Conservation (phyloP, 2,113 vertebrate genomes). For the human (Homo sapiens) region DNA sequence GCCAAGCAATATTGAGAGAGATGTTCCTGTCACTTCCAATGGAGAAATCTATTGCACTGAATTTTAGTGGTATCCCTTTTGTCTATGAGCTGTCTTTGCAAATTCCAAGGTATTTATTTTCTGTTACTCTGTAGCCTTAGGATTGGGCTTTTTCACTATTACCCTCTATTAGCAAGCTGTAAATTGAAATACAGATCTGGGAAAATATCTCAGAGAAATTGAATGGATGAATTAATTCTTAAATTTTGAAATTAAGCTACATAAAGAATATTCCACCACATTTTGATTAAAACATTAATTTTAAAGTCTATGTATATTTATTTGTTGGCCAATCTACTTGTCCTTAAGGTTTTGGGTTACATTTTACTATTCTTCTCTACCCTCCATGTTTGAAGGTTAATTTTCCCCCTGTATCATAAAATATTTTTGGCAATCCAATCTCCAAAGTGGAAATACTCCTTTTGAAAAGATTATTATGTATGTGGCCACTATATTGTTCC, state of each 20-base stretch:
- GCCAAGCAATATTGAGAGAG: slow-evolving; percentile 94
- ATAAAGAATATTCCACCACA: not conserved
- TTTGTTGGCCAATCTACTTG: not conserved
- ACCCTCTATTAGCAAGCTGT: slow-evolving; percentile 40
- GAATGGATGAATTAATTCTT: slow-evolving; percentile 33
- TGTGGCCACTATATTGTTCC: not conserved
- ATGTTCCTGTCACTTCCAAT: slow-evolving; percentile 86
- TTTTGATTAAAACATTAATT: not conserved
- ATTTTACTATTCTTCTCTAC: not conserved
- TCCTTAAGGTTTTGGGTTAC: slow-evolving; percentile 18
- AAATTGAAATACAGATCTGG: slow-evolving; percentile 68
- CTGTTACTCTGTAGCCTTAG: slow-evolving; percentile 12
- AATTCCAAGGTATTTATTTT: slow-evolving; percentile 80
- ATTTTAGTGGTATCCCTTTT: slow-evolving; percentile 83
- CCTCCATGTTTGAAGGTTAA: not conserved
- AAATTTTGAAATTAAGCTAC: slow-evolving; percentile 21
- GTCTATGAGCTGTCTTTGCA: slow-evolving; percentile 82
- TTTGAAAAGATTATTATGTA: not conserved
- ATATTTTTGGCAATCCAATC: not conserved
- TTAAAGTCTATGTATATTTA: not conserved
- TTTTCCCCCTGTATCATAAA: no score
- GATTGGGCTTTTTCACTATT: not conserved
- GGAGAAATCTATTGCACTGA: slow-evolving; percentile 84
- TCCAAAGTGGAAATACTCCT: not conserved
- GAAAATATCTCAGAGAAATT: slow-evolving; percentile 37